Evolutionary conservation across 2,888 invertebrate genomes (phyloP).

Genomic region (Drosophila cognata): DNA sequence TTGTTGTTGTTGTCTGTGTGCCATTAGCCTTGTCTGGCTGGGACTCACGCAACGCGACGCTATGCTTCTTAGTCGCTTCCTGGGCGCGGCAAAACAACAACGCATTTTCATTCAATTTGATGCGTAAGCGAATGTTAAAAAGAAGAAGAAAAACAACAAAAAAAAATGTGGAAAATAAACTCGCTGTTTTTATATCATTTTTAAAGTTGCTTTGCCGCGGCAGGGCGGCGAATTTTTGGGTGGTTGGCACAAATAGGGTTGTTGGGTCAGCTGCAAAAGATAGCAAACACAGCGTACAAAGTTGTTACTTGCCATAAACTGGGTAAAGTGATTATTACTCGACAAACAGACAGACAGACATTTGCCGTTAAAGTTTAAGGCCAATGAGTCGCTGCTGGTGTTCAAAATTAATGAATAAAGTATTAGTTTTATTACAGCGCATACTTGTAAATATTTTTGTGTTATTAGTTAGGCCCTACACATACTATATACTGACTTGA

Average conservation of each 20-base stretch:
- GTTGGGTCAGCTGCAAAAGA: conserved; percentile 36
- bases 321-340: conserved; percentile 28
- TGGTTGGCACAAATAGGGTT: conserved; percentile 33
- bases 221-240: neutral
- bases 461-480: neutral
- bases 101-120: conserved; percentile 46
- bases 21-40: conserved; percentile 52
- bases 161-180: conserved; percentile 1
- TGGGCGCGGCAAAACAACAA: conserved; percentile 48
- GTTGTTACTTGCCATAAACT: conserved; percentile 21
- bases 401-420: neutral
- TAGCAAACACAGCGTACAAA: conserved; percentile 25
- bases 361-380: conserved; percentile 16
- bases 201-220: conserved; percentile 11
- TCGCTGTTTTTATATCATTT: conserved; percentile 1
- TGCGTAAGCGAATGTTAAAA: conserved; percentile 51
- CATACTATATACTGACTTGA: neutral
- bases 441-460: neutral
- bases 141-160: neutral
- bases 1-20: conserved; percentile 10
- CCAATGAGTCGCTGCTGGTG: neutral
- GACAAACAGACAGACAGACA: conserved; percentile 1
- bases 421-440: neutral
- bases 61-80: conserved; percentile 15
- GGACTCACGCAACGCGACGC: conserved; percentile 15